Base-by-base conservation (phyloP, 2,113 vertebrate species). In the Chaenogobius annularis region DNA sequence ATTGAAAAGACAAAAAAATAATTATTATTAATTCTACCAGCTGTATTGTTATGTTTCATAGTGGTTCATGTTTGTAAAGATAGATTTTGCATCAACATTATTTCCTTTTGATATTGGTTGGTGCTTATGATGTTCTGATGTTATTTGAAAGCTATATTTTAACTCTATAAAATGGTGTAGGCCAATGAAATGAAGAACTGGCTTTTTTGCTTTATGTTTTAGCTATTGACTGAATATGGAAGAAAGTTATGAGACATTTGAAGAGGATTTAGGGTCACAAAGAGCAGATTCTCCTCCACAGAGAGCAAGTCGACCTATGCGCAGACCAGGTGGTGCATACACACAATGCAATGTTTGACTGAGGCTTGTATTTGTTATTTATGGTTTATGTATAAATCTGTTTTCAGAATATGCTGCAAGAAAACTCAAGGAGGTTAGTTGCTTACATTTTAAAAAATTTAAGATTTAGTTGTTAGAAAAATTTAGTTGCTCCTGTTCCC, bases 201-300 rank as follows among this genome's bases (percentile, higher is more conserved):
- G 40, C 26, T 40, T 40, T 40, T 40, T 40, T 46, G 44, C 50
- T 20, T 54, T 54, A n/a, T 54, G 8, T 9, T 58, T 58, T 58
- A 26, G 55, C 22, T 23, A 7, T 14, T 58, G 19, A 1, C 73
- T 78, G 84, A 58, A 48, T 63, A 94, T 94, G 93, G 93, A 94
- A 5, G 92, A 94, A 64, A 94, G 92, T 78, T 94, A 89, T 75
- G 92, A 94, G 86, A 93, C 90, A 68, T 93, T 93, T 88, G 92
- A 93, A 69, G 92, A 91, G 73, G 92, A 94, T 80, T 86, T 94
- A 26, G 74, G 88, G 68, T 74, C 83, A 70, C 54, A 85, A 61
- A 79, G 84, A 70, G 78, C 80, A 84, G 90, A 91, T 59, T 74
- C 71, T 81, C 80, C 85, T 67, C 88, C 84, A 58, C 84, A 75